Evolutionary conservation across 2,888 invertebrate species (phyloP).

Genomic region (Leucophora obtusa): DNA sequence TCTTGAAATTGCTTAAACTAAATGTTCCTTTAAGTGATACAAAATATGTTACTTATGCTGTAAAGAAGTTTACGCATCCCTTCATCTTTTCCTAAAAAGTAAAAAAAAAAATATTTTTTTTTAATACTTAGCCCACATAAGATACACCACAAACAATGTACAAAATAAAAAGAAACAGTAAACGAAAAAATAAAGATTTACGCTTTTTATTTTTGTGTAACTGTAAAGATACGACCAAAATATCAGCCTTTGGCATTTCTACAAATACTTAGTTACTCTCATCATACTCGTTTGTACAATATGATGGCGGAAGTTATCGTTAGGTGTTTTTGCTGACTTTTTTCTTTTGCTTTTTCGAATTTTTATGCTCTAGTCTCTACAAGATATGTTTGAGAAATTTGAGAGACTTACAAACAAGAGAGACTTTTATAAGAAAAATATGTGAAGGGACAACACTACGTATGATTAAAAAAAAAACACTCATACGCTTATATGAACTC

Average conservation of each 20-base stretch:
- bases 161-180: neutral
- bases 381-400: no score
- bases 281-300: conserved; percentile 15
- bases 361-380: neutral
- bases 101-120: neutral
- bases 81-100: no score
- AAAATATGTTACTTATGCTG: no score
- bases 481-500: no score
- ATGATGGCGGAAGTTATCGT: conserved; percentile 46
- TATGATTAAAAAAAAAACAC: no score
- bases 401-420: no score
- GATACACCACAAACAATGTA: conserved; percentile 34
- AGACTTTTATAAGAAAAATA: no score
- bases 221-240: conserved; percentile 25
- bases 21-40: no score
- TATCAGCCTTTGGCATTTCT: conserved; percentile 53
- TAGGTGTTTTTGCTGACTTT: conserved; percentile 21
- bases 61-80: no score
- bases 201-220: conserved; percentile 15
- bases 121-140: conserved; percentile 38
- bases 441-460: no score
- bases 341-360: neutral
- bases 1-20: no score
- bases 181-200: conserved; percentile 18
- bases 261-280: conserved; percentile 33